Base-by-base conservation (phyloP, 2,797 vertebrate genomes). In the Bucorvus abyssinicus region DNA sequence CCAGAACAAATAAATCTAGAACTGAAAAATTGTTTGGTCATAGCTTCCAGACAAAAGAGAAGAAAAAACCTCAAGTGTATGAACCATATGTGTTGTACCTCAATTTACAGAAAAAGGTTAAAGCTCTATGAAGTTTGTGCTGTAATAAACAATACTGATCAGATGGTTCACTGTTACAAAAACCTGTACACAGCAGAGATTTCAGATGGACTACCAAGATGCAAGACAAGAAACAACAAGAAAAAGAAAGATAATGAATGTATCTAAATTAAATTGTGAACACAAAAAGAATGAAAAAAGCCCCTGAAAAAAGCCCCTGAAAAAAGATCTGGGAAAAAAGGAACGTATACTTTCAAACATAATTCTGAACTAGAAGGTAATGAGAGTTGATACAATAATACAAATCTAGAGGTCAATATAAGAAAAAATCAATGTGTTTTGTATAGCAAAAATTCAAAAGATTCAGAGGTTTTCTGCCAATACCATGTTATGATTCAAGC, bases 281-380 rank as follows among this genome's bases (percentile, higher is more conserved):
- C 10, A 65, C 5, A 69, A 32, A 77, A 75, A 61, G 9, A 82
- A 40, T 34, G 29, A 42, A 34, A 68, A 81, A 84, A 38, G 3
- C 2, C 64, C 2, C 15, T 52, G 8, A 77, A 10, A 16, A 79
- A 60, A 60, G 9, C 2, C 64, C 2, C 15, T 52, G 8, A 77
- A 10, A 16, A 79, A 60, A 60, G 9, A 55, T 29, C 7, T 59
- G 21, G n/a, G 57, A 55, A 42, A 80, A 65, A 78, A 65, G 27
- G 0, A 59, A 64, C 1, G 0, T 23, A 67, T 55, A 7, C 0
- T 57, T 87, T 78, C 20, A 71, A 69, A 9, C 16, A 11, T 38
- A 76, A 61, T 49, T 87, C 8, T 69, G 44, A 57, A 70, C 56
- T 24, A 56, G 17, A 74, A 61, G 6, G 10, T 64, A 40, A 26